Percentiles rank a stretch among this genome's conserved stretches.
Conservation (phyloP, 2,888 invertebrate species). For the Marasmarcha lunaedactyla region DNA sequence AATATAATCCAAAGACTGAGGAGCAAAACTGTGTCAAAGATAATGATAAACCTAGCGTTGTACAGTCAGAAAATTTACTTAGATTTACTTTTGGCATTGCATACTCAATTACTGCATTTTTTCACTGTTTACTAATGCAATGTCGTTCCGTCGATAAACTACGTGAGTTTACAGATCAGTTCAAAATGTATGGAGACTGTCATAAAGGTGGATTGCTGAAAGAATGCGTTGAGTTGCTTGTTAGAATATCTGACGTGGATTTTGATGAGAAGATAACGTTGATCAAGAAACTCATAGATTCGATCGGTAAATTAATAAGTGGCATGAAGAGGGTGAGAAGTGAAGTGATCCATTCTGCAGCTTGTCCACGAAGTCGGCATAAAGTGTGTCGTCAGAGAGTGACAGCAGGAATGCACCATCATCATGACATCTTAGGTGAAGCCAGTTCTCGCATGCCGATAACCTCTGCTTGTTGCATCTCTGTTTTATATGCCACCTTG, state of each 20-base stretch:
- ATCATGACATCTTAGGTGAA: slow-evolving; percentile 68
- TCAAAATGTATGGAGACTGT: slow-evolving; percentile 70
- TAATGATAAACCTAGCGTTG: slow-evolving; percentile 23
- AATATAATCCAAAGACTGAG: slow-evolving; percentile 23
- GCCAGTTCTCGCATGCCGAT: slow-evolving; percentile 43
- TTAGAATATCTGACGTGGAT: slow-evolving; percentile 55
- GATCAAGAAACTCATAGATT: slow-evolving; percentile 66
- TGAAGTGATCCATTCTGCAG: slow-evolving; percentile 65
- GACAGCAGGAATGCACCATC: slow-evolving; percentile 67
- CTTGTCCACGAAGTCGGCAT: slow-evolving; percentile 63
- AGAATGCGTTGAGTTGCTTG: slow-evolving; percentile 65
- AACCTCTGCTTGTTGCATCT: slow-evolving; percentile 65
- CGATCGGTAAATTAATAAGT: slow-evolving; percentile 65
- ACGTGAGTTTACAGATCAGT: slow-evolving; percentile 69
- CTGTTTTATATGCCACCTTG: slow-evolving; percentile 67
- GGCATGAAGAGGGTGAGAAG: slow-evolving; percentile 70
- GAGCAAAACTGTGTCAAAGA: slow-evolving; percentile 31
- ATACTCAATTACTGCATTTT: slow-evolving; percentile 70
- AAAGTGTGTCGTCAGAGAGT: slow-evolving; percentile 55
- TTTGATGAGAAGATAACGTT: slow-evolving; percentile 40
- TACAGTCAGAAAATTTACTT: slow-evolving; percentile 63
- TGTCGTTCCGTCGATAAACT: slow-evolving; percentile 63
- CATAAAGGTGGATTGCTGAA: slow-evolving; percentile 68
- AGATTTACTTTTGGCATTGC: slow-evolving; percentile 72
- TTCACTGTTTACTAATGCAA: slow-evolving; percentile 70